Evolutionary conservation across 2,888 invertebrate species (phyloP).

Genomic region (Scelioninae gen. 2): DNA sequence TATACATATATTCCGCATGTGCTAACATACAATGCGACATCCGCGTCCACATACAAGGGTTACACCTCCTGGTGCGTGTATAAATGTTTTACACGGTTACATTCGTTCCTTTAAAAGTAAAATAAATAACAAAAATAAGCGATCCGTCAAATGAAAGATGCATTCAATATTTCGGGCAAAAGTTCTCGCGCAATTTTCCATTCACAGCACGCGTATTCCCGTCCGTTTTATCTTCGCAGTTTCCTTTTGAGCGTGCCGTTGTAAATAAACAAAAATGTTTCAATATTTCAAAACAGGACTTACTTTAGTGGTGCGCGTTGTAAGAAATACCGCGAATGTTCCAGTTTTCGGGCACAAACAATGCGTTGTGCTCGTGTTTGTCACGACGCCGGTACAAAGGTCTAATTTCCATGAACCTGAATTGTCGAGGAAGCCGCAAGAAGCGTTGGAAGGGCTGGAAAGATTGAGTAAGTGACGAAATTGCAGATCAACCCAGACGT

Average conservation of each 20-base stretch:
- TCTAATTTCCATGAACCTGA: slow-evolving; percentile 80
- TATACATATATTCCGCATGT: too few species aligned
- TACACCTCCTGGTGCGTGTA: too few species aligned
- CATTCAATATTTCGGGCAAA: slow-evolving; percentile 19
- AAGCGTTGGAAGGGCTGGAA: slow-evolving; percentile 75
- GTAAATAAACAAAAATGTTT: slow-evolving; percentile 36
- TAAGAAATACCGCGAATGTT: slow-evolving; percentile 80
- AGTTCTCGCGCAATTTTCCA: slow-evolving; percentile 30
- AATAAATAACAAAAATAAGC: slow-evolving; percentile 10
- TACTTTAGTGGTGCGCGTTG: slow-evolving; percentile 74
- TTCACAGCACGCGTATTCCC: slow-evolving; percentile 19
- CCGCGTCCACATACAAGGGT: too few species aligned
- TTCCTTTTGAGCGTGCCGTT: slow-evolving; percentile 17
- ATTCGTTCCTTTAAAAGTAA: too few species aligned
- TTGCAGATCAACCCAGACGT: slow-evolving; percentile 76
- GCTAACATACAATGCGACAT: too few species aligned
- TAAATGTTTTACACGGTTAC: too few species aligned
- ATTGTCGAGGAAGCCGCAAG: slow-evolving; percentile 76
- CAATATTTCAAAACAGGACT: slow-evolving; percentile 46
- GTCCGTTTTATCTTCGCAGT: slow-evolving; percentile 14
- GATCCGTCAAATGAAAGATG: not conserved
- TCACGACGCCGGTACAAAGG: slow-evolving; percentile 76
- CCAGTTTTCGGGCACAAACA: slow-evolving; percentile 81
- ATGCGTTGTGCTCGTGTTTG: slow-evolving; percentile 68
- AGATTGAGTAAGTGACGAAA: slow-evolving; percentile 76